phyloP scores from a whole-genome alignment of 2,797 vertebrate genomes.

The Lagocephalus sceleratus region DNA sequence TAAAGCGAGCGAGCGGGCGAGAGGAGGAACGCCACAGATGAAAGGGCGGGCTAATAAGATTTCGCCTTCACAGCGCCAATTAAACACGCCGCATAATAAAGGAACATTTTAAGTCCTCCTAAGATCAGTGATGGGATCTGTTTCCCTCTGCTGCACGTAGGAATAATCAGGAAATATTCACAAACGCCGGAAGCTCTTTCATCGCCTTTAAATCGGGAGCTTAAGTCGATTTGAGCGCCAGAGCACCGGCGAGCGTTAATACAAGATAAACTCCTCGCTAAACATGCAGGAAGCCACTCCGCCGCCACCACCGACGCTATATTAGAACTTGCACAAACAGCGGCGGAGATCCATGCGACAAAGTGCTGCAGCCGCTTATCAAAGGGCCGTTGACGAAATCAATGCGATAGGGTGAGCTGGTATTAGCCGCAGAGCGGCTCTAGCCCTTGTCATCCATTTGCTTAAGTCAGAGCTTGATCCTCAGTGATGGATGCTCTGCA shows the following conservation, averaged over 20 bases:
- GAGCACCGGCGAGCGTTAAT: no score
- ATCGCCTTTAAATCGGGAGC: no score
- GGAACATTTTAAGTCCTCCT: constrained; percentile 49
- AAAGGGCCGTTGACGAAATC: constrained; percentile 44
- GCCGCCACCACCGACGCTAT: no score
- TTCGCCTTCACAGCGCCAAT: constrained; percentile 64
- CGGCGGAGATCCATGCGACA: constrained; percentile 48
- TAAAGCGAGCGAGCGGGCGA: constrained; percentile 15
- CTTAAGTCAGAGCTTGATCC: constrained; percentile 70
- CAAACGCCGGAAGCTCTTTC: constrained; percentile 3
- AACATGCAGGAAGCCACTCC: no score
- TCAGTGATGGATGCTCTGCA: constrained; percentile 65
- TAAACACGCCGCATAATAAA: constrained; percentile 52
- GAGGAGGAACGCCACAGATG: constrained; percentile 53
- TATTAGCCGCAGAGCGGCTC: constrained; percentile 57
- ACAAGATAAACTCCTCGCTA: no score
- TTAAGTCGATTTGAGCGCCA: constrained; percentile 4
- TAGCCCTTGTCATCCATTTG: constrained; percentile 74
- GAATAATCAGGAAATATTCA: constrained; percentile 11
- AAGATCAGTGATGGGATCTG: constrained; percentile 50
- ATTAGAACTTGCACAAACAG: constrained; percentile 9
- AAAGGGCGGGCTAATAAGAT: constrained; percentile 66
- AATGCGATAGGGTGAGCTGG: constrained; percentile 64
- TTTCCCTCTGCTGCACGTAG: constrained; percentile 26
- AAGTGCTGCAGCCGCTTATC: constrained; percentile 42